These are phyloP conservation scores for fruit fly (Drosophila melanogaster) DNA, from an alignment of 1,140 invertebrate species.

Conservation along the genomic window DNA sequence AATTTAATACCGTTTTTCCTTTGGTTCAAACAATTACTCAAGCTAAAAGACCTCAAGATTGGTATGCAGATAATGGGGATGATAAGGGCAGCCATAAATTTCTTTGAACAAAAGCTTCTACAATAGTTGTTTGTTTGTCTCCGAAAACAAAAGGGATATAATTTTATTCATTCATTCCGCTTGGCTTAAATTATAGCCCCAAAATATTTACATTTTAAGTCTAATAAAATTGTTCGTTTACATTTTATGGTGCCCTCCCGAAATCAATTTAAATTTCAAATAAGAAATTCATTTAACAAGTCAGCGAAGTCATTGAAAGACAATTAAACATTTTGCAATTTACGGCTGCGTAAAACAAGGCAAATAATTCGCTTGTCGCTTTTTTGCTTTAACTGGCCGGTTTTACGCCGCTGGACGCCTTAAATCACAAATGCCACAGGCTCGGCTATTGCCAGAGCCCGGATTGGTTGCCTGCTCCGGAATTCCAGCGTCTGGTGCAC, in stretches of 20 bases:
- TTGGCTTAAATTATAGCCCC: constrained; percentile 10
- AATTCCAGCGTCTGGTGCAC: constrained; percentile 53
- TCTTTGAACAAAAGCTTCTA: not conserved
- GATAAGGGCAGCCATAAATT: constrained; percentile 13
- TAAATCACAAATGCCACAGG: constrained; percentile 60
- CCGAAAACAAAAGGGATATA: constrained; percentile 1
- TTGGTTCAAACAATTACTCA: constrained; percentile 10
- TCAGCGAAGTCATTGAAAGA: constrained; percentile 42
- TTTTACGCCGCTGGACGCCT: constrained; percentile 15
- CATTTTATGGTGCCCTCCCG: constrained; percentile 29
- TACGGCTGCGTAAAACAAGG: constrained; percentile 26
- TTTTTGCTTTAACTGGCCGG: constrained; percentile 2
- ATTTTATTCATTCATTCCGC: constrained; percentile 31
- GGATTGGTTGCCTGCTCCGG: constrained; percentile 34
- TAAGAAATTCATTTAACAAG: constrained; percentile 32
- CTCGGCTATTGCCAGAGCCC: constrained; percentile 45
- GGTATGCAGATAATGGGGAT: not conserved
- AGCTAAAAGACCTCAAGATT: not conserved
- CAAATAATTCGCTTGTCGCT: constrained; percentile 22
- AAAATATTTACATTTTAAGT: constrained; percentile 31
- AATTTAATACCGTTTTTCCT: constrained; percentile 50
- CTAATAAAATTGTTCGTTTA: constrained; percentile 32
- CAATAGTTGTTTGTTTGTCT: not conserved
- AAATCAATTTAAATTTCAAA: constrained; percentile 53
- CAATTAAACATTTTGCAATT: constrained; percentile 47